These are phyloP conservation scores for Nycticryphes semicollaris DNA, from an alignment of 2,113 vertebrate species.

Conservation along the genomic window DNA sequence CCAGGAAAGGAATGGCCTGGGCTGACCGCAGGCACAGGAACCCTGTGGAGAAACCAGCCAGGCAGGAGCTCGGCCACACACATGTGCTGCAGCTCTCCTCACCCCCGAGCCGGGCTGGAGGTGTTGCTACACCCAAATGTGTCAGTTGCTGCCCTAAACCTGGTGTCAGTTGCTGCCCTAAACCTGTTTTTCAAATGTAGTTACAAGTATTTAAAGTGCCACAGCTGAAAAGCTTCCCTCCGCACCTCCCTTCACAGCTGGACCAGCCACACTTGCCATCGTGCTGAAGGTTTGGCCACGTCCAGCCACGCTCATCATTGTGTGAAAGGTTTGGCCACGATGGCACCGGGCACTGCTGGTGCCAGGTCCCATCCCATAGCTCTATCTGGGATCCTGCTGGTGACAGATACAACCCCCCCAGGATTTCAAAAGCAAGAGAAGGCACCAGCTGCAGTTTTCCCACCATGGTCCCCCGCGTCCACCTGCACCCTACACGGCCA, in stretches of 20 bases:
- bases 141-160: neutral
- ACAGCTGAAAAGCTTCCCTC: neutral
- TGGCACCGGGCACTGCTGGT: accelerated
- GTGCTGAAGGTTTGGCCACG: too few relatives aligned
- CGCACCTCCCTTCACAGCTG: accelerated
- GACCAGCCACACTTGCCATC: neutral
- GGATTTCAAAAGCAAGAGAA: neutral
- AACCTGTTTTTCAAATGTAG: neutral
- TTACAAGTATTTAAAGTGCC: neutral
- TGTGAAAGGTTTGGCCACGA: accelerated
- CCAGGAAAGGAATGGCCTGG: slow-evolving; percentile 66
- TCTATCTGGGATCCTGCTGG: neutral
- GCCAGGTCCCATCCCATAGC: neutral
- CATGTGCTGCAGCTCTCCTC: neutral
- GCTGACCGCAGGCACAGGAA: slow-evolving; percentile 84
- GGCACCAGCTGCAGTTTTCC: neutral
- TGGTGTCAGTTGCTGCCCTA: neutral
- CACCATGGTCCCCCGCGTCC: neutral
- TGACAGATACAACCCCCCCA: neutral
- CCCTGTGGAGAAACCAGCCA: slow-evolving; percentile 68
- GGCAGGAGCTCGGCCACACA: neutral
- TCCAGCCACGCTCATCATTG: neutral
- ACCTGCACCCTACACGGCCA: neutral
- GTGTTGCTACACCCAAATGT: neutral
- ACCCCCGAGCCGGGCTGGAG: neutral